Percentiles rank a stretch among this genome's conserved stretches.
phyloP scores from a whole-genome alignment of 2,113 vertebrate genomes.

The Pluvianellus socialis region DNA sequence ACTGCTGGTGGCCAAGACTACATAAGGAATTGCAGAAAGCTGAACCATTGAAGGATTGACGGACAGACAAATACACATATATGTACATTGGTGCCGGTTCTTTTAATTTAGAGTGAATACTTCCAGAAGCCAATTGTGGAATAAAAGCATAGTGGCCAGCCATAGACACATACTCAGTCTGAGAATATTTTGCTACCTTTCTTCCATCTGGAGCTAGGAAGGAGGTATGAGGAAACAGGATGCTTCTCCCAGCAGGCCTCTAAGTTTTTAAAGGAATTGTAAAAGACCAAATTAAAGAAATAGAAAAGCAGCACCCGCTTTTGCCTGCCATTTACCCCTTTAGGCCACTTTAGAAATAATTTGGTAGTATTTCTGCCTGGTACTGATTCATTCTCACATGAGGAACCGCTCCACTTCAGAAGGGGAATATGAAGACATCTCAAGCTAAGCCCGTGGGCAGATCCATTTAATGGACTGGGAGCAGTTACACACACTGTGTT shows the following conservation, averaged over 20 bases:
- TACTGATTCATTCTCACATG: not conserved
- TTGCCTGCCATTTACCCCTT: not conserved
- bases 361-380: not conserved
- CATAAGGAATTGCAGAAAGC: not conserved
- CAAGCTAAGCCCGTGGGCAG: not conserved
- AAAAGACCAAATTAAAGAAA: not conserved
- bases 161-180: not conserved
- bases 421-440: not conserved
- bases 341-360: not conserved
- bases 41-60: not conserved
- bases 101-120: not conserved
- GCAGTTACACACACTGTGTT: not conserved
- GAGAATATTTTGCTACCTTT: not conserved
- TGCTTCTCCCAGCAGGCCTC: not conserved
- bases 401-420: not conserved
- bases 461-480: not conserved
- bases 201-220: not conserved
- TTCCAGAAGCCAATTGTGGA: not conserved
- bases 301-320: not conserved
- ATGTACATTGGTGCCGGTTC: not conserved
- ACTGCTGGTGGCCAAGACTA: not conserved
- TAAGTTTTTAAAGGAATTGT: not conserved
- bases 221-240: slow-evolving; percentile 3
- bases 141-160: not conserved
- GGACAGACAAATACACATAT: not conserved